Conservation (phyloP, 2,113 vertebrate genomes). For the Thunnus maccoyii region DNA sequence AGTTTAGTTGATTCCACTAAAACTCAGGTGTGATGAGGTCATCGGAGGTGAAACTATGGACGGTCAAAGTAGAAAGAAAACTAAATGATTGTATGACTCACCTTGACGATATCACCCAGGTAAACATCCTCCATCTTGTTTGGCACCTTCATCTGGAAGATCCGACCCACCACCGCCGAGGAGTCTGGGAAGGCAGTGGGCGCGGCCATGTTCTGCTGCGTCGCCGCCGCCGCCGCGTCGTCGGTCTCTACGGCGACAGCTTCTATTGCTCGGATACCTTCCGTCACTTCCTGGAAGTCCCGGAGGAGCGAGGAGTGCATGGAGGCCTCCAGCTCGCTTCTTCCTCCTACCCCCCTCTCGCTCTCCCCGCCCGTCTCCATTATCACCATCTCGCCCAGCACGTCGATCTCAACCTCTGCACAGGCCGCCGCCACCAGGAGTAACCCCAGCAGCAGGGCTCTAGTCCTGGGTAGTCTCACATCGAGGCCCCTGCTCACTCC, state of each 20-base stretch:
- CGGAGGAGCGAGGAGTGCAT: conserved; percentile 89
- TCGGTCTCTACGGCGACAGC: not conserved
- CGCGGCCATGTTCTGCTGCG: conserved; percentile 35
- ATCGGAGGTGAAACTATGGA: not conserved
- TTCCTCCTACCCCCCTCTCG: conserved; percentile 59
- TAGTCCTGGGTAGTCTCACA: conserved; percentile 73
- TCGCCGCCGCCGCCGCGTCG: not conserved
- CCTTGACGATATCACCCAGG: conserved; percentile 87
- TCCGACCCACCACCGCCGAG: conserved; percentile 89
- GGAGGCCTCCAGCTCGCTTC: conserved; percentile 91
- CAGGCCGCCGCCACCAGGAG: conserved; percentile 71
- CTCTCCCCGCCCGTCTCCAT: conserved; percentile 56
- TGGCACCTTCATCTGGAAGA: conserved; percentile 90
- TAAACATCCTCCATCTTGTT: conserved; percentile 86
- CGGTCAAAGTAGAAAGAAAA: not conserved
- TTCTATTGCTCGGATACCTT: conserved; percentile 5
- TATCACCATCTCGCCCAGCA: conserved; percentile 16
- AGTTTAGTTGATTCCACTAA: no score
- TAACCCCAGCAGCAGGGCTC: conserved; percentile 76
- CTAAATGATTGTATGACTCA: conserved; percentile 74
- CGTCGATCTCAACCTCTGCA: conserved; percentile 66
- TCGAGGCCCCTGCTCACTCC: conserved; percentile 78
- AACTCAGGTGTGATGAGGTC: no score
- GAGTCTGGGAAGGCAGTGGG: conserved; percentile 90
- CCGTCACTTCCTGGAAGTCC: conserved; percentile 83